Evolutionary conservation across 2,797 vertebrate genomes (phyloP), one percentile per base, ranked within the genome.

Genomic region (Parauchenoglanis punctatus): DNA sequence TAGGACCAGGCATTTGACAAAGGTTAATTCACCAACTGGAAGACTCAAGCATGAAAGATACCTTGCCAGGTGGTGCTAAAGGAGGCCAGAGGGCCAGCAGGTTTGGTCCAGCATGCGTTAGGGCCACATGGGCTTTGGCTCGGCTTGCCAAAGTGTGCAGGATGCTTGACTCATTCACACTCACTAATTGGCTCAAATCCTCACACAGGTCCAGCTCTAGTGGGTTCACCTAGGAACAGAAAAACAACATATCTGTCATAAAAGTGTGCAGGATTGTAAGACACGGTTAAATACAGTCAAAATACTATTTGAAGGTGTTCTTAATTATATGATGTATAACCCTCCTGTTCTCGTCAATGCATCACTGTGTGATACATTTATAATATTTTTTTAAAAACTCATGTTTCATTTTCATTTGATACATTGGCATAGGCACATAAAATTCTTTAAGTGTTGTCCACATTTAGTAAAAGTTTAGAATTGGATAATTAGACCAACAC

Each of bases 111-210:
- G 96, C 92, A 0, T 92, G 92, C 0, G 98, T 99, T 81, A 96
- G 95, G 3, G 94, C 94, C 82, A 95, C 92, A 91, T 93, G 95
- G 31, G 95, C 95, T 44, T 81, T 92, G 73, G 93, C 94, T 7
- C 98, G 96, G 68, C 94, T 93, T 89, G 88, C 94, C 46, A 99
- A 95, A 0, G 96, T 97, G 93, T 99, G 91, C 67, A 98, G 78
- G 8, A 96, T 89, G 0, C 97, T 97, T 20, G 97, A 96, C 35
- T 97, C 96, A 0, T 97, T 99, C 86, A 98, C 93, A 10, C 93
- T 97, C 90, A 96, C 54, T 13, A 99, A 96, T 0, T 95, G 86
- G 0, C 97, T 97, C 86, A 99, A 92, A 52, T 99, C 97, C 77
- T 98, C 97, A 0, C 95, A 94, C 80, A 95, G 93, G 78, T 98